A percentile compares a stretch with the other conserved stretches of the same genome.
Evolutionary conservation across 2,113 vertebrate species (phyloP).

Genomic region (Neolamprologus hecqui): DNA sequence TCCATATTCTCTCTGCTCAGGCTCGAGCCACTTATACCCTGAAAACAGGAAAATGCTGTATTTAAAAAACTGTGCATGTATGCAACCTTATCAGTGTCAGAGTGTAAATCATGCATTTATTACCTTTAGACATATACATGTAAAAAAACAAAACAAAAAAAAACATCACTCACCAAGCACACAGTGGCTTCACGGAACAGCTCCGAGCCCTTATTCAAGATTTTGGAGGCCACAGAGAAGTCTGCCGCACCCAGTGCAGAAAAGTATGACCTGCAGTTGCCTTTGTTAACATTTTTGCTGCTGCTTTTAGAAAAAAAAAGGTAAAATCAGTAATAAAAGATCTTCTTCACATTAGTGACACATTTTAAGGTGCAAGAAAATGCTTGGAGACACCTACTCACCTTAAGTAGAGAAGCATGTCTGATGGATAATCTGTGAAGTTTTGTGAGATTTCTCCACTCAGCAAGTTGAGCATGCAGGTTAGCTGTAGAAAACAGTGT

Average conservation of each 20-base stretch:
- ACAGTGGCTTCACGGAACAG: constrained; percentile 22
- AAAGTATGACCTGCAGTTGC: constrained; percentile 52
- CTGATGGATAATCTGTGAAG: constrained; percentile 58
- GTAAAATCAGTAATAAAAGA: neutral
- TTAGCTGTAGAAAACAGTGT: constrained; percentile 32
- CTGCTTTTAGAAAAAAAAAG: neutral
- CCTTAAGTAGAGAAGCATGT: constrained; percentile 63
- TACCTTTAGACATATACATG: neutral
- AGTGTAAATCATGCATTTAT: neutral
- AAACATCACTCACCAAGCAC: constrained; percentile 30
- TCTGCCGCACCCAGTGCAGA: constrained; percentile 39
- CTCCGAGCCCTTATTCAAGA: constrained; percentile 4
- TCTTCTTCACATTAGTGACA: neutral
- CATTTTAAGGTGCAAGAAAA: neutral
- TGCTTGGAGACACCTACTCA: neutral
- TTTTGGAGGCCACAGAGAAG: constrained; percentile 29
- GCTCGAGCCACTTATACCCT: constrained; percentile 39
- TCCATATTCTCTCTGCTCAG: constrained; percentile 44
- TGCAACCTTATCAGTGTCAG: neutral
- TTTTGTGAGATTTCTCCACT: neutral
- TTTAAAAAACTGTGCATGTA: neutral
- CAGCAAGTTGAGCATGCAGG: constrained; percentile 62
- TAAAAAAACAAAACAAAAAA: neutral
- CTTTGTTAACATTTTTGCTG: constrained; percentile 2
- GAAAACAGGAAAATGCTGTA: neutral